Percentiles rank a stretch among this genome's conserved stretches.
Evolutionary conservation across 2,888 invertebrate species (phyloP).

Genomic region (Eristalis arbustorum): DNA sequence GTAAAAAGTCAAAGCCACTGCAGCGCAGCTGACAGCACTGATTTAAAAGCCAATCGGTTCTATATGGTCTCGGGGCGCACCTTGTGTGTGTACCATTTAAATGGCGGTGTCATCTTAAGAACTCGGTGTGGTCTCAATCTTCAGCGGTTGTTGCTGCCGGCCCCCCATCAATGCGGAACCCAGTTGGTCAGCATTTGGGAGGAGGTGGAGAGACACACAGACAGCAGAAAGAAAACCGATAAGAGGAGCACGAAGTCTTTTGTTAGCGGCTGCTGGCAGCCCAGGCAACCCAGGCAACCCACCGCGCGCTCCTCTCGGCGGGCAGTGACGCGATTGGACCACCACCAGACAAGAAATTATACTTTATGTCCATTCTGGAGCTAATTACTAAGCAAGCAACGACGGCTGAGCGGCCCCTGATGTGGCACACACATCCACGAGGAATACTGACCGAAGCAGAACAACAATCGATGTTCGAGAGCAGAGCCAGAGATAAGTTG

Average conservation of each 20-base stretch:
- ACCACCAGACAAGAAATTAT: slow-evolving; percentile 64
- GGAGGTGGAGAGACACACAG: neutral
- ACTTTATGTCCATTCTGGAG: slow-evolving; percentile 66
- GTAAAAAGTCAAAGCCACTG: slow-evolving; percentile 42
- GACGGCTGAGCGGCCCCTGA: slow-evolving; percentile 24
- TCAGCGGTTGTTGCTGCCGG: neutral
- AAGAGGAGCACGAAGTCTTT: slow-evolving; percentile 25
- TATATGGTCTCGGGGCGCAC: slow-evolving; percentile 68
- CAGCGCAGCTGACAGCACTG: slow-evolving; percentile 49
- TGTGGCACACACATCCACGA: slow-evolving; percentile 43
- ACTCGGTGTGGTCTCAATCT: slow-evolving; percentile 64
- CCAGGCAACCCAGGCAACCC: slow-evolving; percentile 9
- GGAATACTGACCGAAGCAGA: slow-evolving; percentile 37
- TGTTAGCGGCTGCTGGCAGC: slow-evolving; percentile 11
- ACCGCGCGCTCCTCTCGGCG: neutral
- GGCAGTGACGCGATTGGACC: slow-evolving; percentile 45
- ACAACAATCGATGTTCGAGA: slow-evolving; percentile 56
- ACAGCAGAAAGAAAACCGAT: neutral
- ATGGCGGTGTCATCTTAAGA: slow-evolving; percentile 68
- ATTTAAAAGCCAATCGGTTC: slow-evolving; percentile 55
- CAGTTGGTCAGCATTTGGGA: neutral
- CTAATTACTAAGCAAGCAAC: slow-evolving; percentile 69
- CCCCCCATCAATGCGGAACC: slow-evolving; percentile 23
- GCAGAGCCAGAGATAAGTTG: slow-evolving; percentile 30
- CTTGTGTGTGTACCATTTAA: slow-evolving; percentile 56